Conservation (phyloP, 2,797 vertebrate genomes). For the Premnoplex brunnescens region DNA sequence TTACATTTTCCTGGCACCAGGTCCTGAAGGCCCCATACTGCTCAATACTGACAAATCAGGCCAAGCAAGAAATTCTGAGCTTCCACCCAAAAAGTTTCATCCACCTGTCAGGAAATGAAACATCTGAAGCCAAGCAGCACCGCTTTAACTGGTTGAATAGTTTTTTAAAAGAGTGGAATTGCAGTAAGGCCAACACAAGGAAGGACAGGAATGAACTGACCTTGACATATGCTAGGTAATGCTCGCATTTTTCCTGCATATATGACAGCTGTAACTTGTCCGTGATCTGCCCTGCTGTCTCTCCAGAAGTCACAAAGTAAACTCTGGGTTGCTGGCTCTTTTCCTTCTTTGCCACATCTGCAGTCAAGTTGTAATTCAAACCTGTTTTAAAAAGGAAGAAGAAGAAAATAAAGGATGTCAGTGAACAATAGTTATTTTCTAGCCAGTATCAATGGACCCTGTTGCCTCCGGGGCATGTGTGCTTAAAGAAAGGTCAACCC, state of each 20-base stretch:
- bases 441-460: not conserved
- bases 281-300: slow-evolving; percentile 83
- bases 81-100: not conserved
- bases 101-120: not conserved
- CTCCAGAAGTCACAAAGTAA: slow-evolving; percentile 87
- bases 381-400: slow-evolving; percentile 74
- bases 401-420: slow-evolving; percentile 33
- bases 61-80: not conserved
- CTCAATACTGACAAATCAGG: not conserved
- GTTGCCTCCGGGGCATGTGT: not conserved
- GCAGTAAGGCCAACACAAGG: not conserved
- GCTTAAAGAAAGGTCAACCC: not conserved
- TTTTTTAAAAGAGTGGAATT: not conserved
- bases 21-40: not conserved
- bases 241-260: slow-evolving; percentile 83
- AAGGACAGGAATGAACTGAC: slow-evolving; percentile 74
- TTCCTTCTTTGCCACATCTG: slow-evolving; percentile 90
- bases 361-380: slow-evolving; percentile 90
- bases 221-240: slow-evolving; percentile 89
- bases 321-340: slow-evolving; percentile 86
- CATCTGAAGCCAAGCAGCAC: not conserved
- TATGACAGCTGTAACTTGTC: slow-evolving; percentile 83
- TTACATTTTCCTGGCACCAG: not conserved
- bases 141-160: not conserved
- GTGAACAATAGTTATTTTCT: slow-evolving; percentile 27